Base-by-base conservation (phyloP, 1,140 invertebrate species). In the Nixonia krombeini region DNA sequence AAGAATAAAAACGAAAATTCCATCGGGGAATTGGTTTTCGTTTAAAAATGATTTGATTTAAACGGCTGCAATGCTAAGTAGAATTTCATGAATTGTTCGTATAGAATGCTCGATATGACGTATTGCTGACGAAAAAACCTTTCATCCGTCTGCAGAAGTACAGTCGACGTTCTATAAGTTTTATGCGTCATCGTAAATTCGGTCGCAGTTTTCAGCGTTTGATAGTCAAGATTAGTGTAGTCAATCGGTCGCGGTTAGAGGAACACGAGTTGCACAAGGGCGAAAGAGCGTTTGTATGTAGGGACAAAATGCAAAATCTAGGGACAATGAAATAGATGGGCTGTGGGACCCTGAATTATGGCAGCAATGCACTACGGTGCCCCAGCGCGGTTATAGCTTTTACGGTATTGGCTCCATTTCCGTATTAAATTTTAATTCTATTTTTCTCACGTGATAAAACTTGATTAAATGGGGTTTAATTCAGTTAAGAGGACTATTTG, bases 381-480 rank as follows among this genome's bases (percentile, higher is more conserved):
- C 52, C 70, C 77, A 78, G 75, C 75, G 79, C 74, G 78, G 83
- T 84, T 82, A 81, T 80, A 74, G 71, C 73, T 72, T 72, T 70
- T 70, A 66, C 51, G 75, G 72, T 75, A 78, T 79, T 76, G 70
- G 61, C 72, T 79, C 77, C 79, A 81, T 81, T 82, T 78, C 67
- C 74, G 57, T 80, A 81, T 81, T 81, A 79, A 79, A 81, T 67
- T 81, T 75, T 75, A 73, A 66, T 70, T 68, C 57, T 18, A 61
- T 70, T 72, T 59, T 52, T 57, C 64, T 47, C 55, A 49, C 45
- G 37, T 42, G 18, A 38, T 38, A 26, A 47, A 41, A n/a, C 44
- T 47, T 70, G 74, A 81, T 81, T 80, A 82, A 83, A 82, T 80
- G 77, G 74, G 73, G 69, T 82, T 82, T 80, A 80, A 81, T 81